Conservation (phyloP, 2,797 vertebrate genomes). For the Amblyraja radiata region DNA sequence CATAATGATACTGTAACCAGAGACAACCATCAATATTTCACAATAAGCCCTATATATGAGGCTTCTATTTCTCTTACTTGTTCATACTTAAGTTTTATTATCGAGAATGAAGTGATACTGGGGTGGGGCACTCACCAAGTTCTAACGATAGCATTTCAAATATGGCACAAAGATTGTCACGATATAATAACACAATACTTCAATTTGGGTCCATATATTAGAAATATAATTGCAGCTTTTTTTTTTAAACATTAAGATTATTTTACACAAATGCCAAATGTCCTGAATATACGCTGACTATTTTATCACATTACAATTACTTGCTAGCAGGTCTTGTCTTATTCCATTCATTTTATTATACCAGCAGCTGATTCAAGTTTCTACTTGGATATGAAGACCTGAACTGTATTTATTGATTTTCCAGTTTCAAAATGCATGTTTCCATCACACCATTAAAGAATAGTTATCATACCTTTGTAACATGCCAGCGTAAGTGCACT, state of each 20-base stretch:
- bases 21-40: not conserved
- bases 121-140: no score
- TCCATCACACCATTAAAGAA: not conserved
- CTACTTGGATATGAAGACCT: not conserved
- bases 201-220: not conserved
- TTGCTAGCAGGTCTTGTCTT: not conserved
- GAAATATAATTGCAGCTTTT: not conserved
- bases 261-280: not conserved
- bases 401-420: not conserved
- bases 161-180: not conserved
- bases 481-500: slow-evolving; percentile 96
- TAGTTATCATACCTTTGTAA: slow-evolving; percentile 80
- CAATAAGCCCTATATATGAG: not conserved
- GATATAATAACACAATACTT: not conserved
- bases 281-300: not conserved
- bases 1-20: not conserved
- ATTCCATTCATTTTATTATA: not conserved
- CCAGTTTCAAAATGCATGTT: not conserved
- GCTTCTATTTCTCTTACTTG: not conserved
- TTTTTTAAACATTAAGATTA: not conserved
- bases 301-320: not conserved
- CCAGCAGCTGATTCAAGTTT: not conserved
- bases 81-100: not conserved
- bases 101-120: not conserved
- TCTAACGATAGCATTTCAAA: not conserved